Base-by-base conservation (phyloP, 2,888 invertebrate species). In the Zygogramma bicolorata region DNA sequence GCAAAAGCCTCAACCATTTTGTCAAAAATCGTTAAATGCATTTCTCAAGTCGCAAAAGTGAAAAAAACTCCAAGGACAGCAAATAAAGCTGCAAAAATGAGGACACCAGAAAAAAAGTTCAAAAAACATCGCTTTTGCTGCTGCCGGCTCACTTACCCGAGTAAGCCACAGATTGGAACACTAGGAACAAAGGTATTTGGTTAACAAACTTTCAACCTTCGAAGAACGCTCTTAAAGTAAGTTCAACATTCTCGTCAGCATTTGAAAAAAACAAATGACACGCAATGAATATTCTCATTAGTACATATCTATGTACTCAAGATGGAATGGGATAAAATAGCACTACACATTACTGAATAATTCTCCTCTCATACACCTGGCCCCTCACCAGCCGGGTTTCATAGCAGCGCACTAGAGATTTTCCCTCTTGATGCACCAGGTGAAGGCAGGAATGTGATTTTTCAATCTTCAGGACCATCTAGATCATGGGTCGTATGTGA, bases 111-210 rank as follows among this genome's bases (percentile, higher is more conserved):
- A 20, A 29, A 20, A 18, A 46, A 46, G 20, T 34, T 13, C 61
- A 46, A 62, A 62, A 63, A 62, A 40, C n/a, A 62, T 62, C 29
- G 20, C 46, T 27, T 25, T 46, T 42, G 27, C 63, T 46, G 46
- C 46, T 63, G 89, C 89, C 86, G 88, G 89, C 90, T 90, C 89
- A 93, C 95, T 95, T 95, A 95, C 95, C 95, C 90, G 95, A 95
- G 92, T 95, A 95, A 89, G 95, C 95, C 93, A 95, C 95, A 90
- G 95, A 95, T 93, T 95, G 95, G 94, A 95, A 95, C 95, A 95
- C 95, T 95, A 76, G 66, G 75, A 73, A 78, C 75, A 79, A 77
- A 76, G 46, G 63, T 70, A 53, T 61, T 70, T 34, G 49, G 57
- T 67, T 67, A 70, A 70, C 74, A 57, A 68, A 49, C 25, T 6